These are phyloP conservation scores for Tethya wilhelma DNA, from an alignment of 37 sponge, comb jelly and placozoan species.

Conservation along the genomic window DNA sequence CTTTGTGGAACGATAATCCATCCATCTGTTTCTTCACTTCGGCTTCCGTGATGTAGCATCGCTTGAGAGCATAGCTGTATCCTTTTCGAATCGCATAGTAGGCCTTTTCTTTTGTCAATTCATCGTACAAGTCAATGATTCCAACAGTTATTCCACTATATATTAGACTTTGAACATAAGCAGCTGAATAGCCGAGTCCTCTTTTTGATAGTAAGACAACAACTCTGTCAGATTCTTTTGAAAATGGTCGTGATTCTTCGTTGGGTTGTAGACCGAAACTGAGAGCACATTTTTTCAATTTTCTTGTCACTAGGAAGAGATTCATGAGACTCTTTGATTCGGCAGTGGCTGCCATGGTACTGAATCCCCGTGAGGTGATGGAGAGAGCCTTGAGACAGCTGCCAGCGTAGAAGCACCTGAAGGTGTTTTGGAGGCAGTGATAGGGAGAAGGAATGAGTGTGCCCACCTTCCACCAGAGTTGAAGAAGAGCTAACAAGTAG, in stretches of 20 bases:
- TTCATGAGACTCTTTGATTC: conserved; percentile 64
- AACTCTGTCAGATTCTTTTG: background rate
- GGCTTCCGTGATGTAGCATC: conserved; percentile 23
- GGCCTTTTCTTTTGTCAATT: background rate
- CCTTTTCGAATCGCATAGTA: background rate
- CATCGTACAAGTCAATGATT: background rate
- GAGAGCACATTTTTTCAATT: conserved; percentile 31
- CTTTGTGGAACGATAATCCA: background rate
- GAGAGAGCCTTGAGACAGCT: conserved; percentile 31
- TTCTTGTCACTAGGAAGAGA: conserved; percentile 46
- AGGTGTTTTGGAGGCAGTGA: conserved; percentile 40
- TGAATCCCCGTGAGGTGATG: conserved; percentile 25
- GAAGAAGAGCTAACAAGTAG: conserved; percentile 29
- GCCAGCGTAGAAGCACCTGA: conserved; percentile 27
- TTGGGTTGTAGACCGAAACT: background rate
- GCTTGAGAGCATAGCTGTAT: conserved; percentile 41
- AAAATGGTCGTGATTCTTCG: background rate
- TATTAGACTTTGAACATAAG: conserved; percentile 40
- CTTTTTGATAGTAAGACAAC: conserved; percentile 16
- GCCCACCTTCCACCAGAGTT: conserved; percentile 29
- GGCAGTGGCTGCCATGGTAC: conserved; percentile 18
- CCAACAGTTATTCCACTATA: conserved; percentile 25
- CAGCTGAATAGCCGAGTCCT: background rate
- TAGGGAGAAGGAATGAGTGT: conserved; percentile 45
- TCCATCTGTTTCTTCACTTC: conserved; percentile 29